Percentiles rank a stretch among this genome's conserved stretches.
Conservation (phyloP, 2,888 invertebrate species). For the Ceramica pisi region DNA sequence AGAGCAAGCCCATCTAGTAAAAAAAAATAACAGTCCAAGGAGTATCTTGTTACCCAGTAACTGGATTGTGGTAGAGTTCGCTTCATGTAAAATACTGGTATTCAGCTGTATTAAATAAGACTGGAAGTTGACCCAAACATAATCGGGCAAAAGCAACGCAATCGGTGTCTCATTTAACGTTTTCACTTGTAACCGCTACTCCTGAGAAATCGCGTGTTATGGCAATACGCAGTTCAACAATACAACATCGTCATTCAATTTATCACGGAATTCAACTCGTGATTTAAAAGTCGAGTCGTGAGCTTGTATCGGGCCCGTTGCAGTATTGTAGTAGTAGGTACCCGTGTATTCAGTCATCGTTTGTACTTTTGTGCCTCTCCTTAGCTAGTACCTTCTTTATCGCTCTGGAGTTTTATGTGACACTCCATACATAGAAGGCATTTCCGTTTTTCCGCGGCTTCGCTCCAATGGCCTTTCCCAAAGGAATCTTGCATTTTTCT, state of each 20-base stretch:
- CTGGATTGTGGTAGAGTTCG: not conserved
- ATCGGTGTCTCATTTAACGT: not conserved
- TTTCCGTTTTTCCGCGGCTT: no score
- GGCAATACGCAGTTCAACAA: constrained; percentile 16
- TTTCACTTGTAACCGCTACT: not conserved
- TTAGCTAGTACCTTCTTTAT: not conserved
- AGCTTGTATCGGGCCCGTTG: not conserved
- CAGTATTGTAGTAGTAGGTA: constrained; percentile 1
- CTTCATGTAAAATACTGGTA: not conserved
- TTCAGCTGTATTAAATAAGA: not conserved
- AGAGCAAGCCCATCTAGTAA: no score
- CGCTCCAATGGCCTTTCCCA: no score
- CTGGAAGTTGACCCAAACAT: not conserved
- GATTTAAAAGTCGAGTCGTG: not conserved
- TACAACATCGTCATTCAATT: constrained; percentile 7
- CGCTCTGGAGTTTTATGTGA: no score
- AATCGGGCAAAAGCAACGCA: not conserved
- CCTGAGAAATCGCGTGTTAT: constrained; percentile 16
- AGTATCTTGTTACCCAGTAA: no score
- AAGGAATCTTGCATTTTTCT: no score
- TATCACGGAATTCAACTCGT: constrained; percentile 5
- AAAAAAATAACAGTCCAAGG: no score
- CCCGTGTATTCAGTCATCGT: not conserved
- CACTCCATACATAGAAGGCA: no score
- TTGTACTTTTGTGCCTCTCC: not conserved